Base-by-base conservation (phyloP, 1,140 invertebrate genomes). In the Camponotus floridanus region DNA sequence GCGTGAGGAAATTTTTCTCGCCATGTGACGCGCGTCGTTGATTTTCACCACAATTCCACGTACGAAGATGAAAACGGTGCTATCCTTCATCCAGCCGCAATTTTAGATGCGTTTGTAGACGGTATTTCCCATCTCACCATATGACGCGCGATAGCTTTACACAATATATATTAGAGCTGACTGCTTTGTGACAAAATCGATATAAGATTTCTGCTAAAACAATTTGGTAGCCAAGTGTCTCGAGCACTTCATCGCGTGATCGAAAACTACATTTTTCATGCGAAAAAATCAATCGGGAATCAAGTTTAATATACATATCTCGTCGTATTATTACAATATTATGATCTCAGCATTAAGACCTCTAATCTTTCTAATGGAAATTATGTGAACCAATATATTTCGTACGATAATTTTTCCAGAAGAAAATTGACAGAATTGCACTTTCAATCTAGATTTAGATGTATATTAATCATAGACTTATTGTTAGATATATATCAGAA, bases 1-100 rank as follows among this genome's bases (percentile, higher is more conserved):
- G n/a, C 64, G 61, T 21, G 76, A 79, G 62, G 76, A 36, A 79
- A 86, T 86, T 85, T 85, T 79, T 80, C 84, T 86, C 84, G 11
- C 45, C 31, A 62, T 39, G 33, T 59, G 74, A 85, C 81, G 73
- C 81, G 42, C 81, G 36, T 73, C 68, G 78, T 33, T 68, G 78
- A 80, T 80, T 70, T 70, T 33, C 48, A 70, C 64, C 76, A 67
- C 65, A 51, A 74, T 51, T 31, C 59, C 71, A 65, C 59, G 59
- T 39, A 76, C 55, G 61, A 55, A 78, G 73, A 78, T 76, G 81
- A 85, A 85, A 76, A 78, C 81, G 59, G 48, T 21, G 73, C 71
- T 42, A 78, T 85, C 61, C 57, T 83, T 83, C 79, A 83, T 83
- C 39, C 55, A 31, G 31, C n/a, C 55, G 79, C 79, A 74, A 83